phyloP scores from a whole-genome alignment of 2,888 invertebrate genomes.

The Nudaria mundana region DNA sequence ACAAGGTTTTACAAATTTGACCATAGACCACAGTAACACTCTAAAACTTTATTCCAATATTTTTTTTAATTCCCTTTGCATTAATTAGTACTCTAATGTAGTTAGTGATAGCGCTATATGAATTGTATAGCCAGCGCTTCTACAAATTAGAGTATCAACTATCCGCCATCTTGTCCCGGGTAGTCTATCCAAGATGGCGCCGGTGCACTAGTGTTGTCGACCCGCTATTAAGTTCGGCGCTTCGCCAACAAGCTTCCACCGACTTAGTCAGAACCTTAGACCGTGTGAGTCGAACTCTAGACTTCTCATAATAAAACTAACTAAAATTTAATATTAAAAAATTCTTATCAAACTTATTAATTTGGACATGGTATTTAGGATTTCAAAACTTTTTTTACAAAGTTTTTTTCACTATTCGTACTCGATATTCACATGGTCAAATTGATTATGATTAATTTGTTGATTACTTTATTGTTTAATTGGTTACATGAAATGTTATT shows the following conservation, averaged over 20 bases:
- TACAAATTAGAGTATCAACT: no score
- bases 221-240: slow-evolving; percentile 75
- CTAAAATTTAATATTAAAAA: slow-evolving; percentile 3
- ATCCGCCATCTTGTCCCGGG: not conserved
- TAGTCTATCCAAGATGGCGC: not conserved
- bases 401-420: not conserved
- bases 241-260: slow-evolving; percentile 47
- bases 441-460: not conserved
- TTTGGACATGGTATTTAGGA: slow-evolving; percentile 8
- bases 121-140: no score
- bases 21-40: no score
- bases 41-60: no score
- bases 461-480: not conserved
- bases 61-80: no score
- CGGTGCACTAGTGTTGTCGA: slow-evolving; percentile 44
- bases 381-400: not conserved
- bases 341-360: slow-evolving; percentile 19
- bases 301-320: not conserved
- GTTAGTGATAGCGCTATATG: no score
- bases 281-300: slow-evolving; percentile 16
- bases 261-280: slow-evolving; percentile 9
- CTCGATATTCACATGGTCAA: slow-evolving; percentile 6
- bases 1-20: no score
- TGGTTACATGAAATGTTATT: not conserved
- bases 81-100: no score